Base-by-base conservation (phyloP, 2,113 vertebrate genomes). In the Alaudala cheleensis region DNA sequence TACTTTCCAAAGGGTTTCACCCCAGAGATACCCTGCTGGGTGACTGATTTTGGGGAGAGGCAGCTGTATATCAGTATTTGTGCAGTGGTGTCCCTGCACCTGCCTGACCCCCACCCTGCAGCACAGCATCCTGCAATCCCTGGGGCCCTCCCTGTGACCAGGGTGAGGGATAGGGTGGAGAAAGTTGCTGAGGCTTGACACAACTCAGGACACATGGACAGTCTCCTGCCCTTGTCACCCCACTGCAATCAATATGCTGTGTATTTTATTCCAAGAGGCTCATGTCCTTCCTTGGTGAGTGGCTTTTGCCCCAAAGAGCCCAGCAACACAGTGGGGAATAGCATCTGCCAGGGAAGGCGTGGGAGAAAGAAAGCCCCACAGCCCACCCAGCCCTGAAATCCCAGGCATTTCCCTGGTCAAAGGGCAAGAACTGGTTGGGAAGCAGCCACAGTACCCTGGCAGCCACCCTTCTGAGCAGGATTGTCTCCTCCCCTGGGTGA, bases 401-500 rank as follows among this genome's bases (percentile, higher is more conserved):
- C 7, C 0, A 0, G 26, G n/a, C 50, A 2, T 28, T 58, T 86
- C 69, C 33, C 34, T 0, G 4, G 62, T 20, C 83, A 95, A 90
- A 88, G 83, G 61, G 83, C 54, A 88, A 64, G 31, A 39, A 69
- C 34, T 53, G 44, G 16, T 21, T 25, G 18, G 37, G 37, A 14
- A 88, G 29, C 14, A 20, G 71, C 53, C 4, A 3, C 4, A 4
- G 76, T 34, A 23, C 15, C 17, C 33, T 10, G 2, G 7, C 24
- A 77, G 84, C 11, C 31, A 60, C 21, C 34, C 14, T 12, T 7
- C 7, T 0, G 1, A 21, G 49, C 3, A 6, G n/a, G 26, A 51
- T 17, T 37, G 44, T 34, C 37, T 29, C 33, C 54, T 93, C 23
- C 26, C 14, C 34, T 19, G 39, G 15, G 29, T 12, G 14, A 26